phyloP scores from a whole-genome alignment of 2,113 vertebrate species.

The Hepsetus odoe region DNA sequence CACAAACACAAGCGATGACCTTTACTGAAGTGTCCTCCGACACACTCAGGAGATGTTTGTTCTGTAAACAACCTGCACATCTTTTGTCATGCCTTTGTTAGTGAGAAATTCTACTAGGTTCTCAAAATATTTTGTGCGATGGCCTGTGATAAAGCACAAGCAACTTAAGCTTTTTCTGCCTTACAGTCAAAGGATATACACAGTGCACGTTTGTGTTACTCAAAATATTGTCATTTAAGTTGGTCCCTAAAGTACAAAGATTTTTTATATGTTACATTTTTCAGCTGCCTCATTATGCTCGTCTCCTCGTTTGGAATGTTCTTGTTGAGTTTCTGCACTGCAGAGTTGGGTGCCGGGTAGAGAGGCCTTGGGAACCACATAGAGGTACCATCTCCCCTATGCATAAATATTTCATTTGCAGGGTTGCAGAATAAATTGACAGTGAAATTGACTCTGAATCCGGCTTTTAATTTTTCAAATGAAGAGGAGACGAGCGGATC shows the following conservation, averaged over 20 bases:
- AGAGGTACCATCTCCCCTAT: slow-evolving; percentile 63
- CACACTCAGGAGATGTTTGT: slow-evolving; percentile 60
- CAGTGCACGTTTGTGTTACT: not conserved
- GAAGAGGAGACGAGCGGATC: slow-evolving; percentile 52
- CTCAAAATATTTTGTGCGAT: not conserved
- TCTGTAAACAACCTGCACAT: slow-evolving; percentile 67
- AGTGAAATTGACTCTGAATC: slow-evolving; percentile 74
- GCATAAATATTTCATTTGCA: slow-evolving; percentile 76
- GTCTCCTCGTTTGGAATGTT: slow-evolving; percentile 38
- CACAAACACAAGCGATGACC: slow-evolving; percentile 66
- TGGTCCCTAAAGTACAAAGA: not conserved
- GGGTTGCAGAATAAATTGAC: slow-evolving; percentile 74
- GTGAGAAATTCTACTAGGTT: slow-evolving; percentile 45
- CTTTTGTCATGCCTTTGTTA: slow-evolving; percentile 58
- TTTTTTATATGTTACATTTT: not conserved
- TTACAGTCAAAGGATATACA: slow-evolving; percentile 7
- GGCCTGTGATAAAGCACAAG: not conserved
- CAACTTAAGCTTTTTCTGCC: not conserved
- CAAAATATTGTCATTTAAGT: not conserved
- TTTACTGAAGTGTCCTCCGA: slow-evolving; percentile 55
- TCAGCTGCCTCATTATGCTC: not conserved
- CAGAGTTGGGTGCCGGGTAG: slow-evolving; percentile 65
- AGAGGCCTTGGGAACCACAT: slow-evolving; percentile 62
- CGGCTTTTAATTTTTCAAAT: slow-evolving; percentile 73
- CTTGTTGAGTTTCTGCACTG: slow-evolving; percentile 59